A percentile compares a stretch with the other conserved stretches of the same genome.
Evolutionary conservation across 2,113 vertebrate species (phyloP).

Genomic region (Chionis minor): DNA sequence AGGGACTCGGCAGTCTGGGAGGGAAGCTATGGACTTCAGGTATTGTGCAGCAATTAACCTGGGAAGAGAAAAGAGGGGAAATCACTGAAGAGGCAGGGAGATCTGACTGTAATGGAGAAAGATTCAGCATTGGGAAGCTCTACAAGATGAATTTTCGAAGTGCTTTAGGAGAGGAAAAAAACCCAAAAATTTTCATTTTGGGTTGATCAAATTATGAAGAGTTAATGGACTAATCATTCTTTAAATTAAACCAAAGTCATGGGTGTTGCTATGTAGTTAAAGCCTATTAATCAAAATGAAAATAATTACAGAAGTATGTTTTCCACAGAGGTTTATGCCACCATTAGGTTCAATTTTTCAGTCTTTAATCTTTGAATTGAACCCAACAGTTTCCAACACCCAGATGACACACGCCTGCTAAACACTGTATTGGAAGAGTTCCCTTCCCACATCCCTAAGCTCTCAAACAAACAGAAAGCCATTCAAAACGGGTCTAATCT

Average conservation of each 20-base stretch:
- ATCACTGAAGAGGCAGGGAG: too few relatives aligned
- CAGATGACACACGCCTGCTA: conserved; percentile 26
- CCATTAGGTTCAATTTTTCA: conserved; percentile 68
- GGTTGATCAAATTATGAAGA: neutral
- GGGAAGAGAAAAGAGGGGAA: neutral
- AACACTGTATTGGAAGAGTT: neutral
- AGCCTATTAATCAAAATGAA: conserved; percentile 60
- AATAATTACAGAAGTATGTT: conserved; percentile 57
- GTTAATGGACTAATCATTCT: conserved; percentile 4
- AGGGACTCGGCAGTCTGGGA: neutral
- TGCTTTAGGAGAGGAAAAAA: neutral
- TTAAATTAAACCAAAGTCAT: neutral
- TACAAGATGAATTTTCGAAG: neutral
- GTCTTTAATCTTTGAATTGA: conserved; percentile 69
- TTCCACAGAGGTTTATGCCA: conserved; percentile 57
- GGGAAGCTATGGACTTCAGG: neutral
- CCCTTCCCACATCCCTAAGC: neutral
- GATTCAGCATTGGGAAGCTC: neutral
- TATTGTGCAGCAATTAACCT: neutral
- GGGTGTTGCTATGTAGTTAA: neutral
- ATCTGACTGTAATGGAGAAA: neutral
- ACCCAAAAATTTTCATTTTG: neutral
- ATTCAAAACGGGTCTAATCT: neutral
- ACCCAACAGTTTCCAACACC: conserved; percentile 43
- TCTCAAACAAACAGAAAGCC: neutral